These are phyloP conservation scores for Rhinichthys osculus DNA, from an alignment of 2,797 vertebrate genomes.

Conservation along the genomic window DNA sequence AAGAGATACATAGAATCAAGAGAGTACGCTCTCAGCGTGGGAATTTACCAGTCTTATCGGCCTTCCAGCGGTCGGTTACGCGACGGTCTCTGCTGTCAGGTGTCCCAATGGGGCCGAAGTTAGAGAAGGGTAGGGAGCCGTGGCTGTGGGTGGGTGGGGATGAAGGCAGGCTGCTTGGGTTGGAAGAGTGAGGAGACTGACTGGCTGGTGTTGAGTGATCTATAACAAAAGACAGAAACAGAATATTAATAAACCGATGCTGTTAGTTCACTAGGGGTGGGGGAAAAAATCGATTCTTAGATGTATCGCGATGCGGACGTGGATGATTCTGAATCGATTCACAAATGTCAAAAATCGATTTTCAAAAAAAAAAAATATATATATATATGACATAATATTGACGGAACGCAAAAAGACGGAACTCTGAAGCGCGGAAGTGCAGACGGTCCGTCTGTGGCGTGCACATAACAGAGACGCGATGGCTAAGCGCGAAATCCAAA, in stretches of 20 bases:
- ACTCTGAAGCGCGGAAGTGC: no score
- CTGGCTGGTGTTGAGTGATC: constrained; percentile 99
- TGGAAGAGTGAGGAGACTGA: constrained; percentile 98
- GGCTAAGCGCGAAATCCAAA: no score
- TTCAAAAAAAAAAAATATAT: no score
- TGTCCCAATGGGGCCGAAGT: constrained; percentile 95
- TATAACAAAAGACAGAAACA: constrained; percentile 63
- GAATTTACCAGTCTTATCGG: constrained; percentile 86
- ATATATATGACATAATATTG: no score
- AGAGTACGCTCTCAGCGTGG: background rate
- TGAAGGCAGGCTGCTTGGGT: constrained; percentile 96
- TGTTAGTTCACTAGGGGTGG: background rate
- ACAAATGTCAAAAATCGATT: no score
- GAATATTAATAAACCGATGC: background rate
- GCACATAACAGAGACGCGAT: no score
- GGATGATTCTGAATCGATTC: no score
- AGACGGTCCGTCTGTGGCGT: no score
- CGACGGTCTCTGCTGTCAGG: constrained; percentile 93
- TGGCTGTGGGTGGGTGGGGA: constrained; percentile 97
- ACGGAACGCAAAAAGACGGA: no score
- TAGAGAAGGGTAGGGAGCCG: constrained; percentile 90
- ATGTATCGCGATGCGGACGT: no score
- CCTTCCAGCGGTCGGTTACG: constrained; percentile 92
- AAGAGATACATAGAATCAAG: background rate
- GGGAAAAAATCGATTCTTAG: no score